Evolutionary conservation across 2,888 invertebrate genomes (phyloP).

Genomic region (Acleris holmiana): DNA sequence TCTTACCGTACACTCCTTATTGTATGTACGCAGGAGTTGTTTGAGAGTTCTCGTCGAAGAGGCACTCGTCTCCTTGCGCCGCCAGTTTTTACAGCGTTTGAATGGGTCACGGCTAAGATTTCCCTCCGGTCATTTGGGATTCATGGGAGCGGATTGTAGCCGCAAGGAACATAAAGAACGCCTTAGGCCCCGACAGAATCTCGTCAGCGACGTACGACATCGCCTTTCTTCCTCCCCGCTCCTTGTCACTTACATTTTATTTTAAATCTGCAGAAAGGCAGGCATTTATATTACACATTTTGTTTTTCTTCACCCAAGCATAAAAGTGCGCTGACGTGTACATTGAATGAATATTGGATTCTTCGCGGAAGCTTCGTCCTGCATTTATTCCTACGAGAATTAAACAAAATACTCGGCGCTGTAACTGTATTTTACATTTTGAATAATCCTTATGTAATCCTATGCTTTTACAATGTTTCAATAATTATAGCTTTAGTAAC

Average conservation of each 20-base stretch:
- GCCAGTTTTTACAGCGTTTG: conserved; percentile 67
- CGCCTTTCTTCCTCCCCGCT: conserved; percentile 61
- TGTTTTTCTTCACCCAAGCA: conserved; percentile 48
- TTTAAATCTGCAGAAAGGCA: conserved; percentile 57
- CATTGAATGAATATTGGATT: conserved; percentile 40
- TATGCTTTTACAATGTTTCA: not conserved
- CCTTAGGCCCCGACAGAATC: conserved; percentile 76
- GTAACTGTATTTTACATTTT: conserved; percentile 4
- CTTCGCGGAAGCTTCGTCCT: conserved; percentile 21
- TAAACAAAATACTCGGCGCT: conserved; percentile 22
- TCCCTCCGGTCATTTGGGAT: conserved; percentile 84
- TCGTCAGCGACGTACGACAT: conserved; percentile 64
- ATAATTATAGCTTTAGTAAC: no score
- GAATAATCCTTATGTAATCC: not conserved
- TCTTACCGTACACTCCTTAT: conserved; percentile 7
- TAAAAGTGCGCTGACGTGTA: conserved; percentile 47
- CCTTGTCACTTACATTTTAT: conserved; percentile 66
- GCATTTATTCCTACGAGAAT: conserved; percentile 20
- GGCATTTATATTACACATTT: conserved; percentile 55
- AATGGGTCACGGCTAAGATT: conserved; percentile 84
- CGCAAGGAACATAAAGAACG: conserved; percentile 81
- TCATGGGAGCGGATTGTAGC: conserved; percentile 82
- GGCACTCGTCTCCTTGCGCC: conserved; percentile 47
- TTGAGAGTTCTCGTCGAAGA: conserved; percentile 45
- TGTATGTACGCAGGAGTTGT: conserved; percentile 27